phyloP scores from a whole-genome alignment of 2,113 vertebrate genomes.

The Condylura cristata region DNA sequence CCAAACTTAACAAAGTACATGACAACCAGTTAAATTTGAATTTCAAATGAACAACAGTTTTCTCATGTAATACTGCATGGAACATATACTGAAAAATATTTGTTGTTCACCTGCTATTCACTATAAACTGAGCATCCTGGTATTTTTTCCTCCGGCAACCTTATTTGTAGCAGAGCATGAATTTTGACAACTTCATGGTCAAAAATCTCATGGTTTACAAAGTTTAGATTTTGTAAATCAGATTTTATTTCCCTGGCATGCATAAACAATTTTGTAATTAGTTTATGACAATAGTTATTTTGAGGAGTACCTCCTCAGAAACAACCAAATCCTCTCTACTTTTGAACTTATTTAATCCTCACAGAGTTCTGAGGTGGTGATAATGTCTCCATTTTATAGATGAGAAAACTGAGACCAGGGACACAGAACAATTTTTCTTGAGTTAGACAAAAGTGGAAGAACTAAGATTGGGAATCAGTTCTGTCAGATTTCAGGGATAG shows the following conservation, averaged over 20 bases:
- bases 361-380: not conserved
- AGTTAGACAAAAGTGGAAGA: not conserved
- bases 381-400: not conserved
- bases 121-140: not conserved
- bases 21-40: not conserved
- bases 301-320: not conserved
- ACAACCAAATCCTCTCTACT: not conserved
- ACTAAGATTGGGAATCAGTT: not conserved
- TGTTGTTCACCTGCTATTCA: slow-evolving; percentile 31
- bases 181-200: not conserved
- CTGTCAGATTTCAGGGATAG: not conserved
- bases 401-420: not conserved
- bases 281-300: not conserved
- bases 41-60: not conserved
- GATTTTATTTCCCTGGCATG: not conserved
- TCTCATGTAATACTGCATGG: not conserved
- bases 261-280: not conserved
- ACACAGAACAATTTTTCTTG: not conserved
- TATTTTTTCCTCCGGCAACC: not conserved
- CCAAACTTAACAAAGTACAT: not conserved
- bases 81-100: not conserved
- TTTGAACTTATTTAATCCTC: not conserved
- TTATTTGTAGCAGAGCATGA: not conserved
- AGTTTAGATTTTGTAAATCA: not conserved
- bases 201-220: not conserved